phyloP scores from a whole-genome alignment of 2,797 vertebrate genomes.

The Gymnothorax javanicus region DNA sequence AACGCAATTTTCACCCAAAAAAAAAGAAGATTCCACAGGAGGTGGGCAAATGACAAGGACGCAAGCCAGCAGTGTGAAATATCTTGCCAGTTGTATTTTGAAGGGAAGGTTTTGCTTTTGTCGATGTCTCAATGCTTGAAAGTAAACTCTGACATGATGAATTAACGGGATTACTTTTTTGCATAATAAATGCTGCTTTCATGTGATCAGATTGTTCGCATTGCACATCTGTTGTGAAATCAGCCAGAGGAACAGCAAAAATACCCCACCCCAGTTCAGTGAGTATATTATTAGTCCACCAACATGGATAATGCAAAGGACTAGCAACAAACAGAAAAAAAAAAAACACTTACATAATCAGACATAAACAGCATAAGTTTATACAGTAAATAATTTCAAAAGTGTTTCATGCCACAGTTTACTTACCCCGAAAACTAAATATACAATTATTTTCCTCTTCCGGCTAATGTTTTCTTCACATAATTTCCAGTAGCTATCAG shows the following conservation, averaged over 20 bases:
- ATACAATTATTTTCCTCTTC: not conserved
- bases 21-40: not conserved
- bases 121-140: not conserved
- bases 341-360: not conserved
- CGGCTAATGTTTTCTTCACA: not conserved
- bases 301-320: conserved; percentile 8
- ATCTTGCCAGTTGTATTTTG: not conserved
- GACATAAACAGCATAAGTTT: too few species aligned
- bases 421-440: not conserved
- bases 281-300: not conserved
- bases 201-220: not conserved
- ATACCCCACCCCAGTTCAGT: not conserved
- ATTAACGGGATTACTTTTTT: not conserved
- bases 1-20: not conserved
- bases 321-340: conserved; percentile 32
- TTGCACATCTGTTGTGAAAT: not conserved
- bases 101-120: not conserved
- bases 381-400: not conserved
- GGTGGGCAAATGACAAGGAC: not conserved
- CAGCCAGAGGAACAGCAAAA: conserved; percentile 13
- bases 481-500: not conserved
- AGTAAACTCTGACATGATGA: not conserved
- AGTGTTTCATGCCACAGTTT: not conserved
- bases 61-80: not conserved
- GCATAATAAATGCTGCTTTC: not conserved